Evolutionary conservation across 2,797 vertebrate genomes (phyloP), one percentile per base, ranked within the genome.

Genomic region (Moxostoma hubbsi): DNA sequence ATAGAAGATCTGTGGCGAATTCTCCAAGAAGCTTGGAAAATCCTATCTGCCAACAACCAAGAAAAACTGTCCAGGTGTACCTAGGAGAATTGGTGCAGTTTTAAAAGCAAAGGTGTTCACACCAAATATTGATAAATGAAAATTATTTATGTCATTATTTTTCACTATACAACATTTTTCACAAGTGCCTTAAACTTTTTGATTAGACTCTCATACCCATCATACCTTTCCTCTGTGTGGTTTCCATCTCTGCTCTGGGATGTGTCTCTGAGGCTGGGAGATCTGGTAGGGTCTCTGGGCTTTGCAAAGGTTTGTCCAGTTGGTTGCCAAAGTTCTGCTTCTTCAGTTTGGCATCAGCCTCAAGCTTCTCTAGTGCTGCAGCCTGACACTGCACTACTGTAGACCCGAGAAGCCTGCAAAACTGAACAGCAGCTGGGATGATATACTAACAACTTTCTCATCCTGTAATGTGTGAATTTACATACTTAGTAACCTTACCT

Each of bases 281-380:
- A 3, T 36, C 36, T 36, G 75, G 8, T 0, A 89, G 82, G 47
- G 86, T 81, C 0, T 72, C 47, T 24, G 86, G 85, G 62, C 86
- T 92, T 86, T 95, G 93, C 16, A 86, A 83, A 68, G 86, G 86
- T 73, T 80, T 90, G 86, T 93, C 94, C 5, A 82, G 71, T 66
- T 95, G 94, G 80, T 90, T 98, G 89, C 97, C 96, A 90, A 99
- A 96, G 84, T 96, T 97, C 85, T 96, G 96, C 83, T 91, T 91
- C 86, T 89, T 97, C 82, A 93, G 80, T 71, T 94, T 95, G 85
- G 87, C 88, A 36, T 97, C 93, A 24, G 84, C 77, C 24, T 97
- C 93, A 50, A 99, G 93, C 80, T 91, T 96, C 87, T 94, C 94
- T 84, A 94, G 81, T 9, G 95, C 92, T 72, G 85, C 89, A 76